Conservation (phyloP, 1,140 invertebrate species). For the Eriosoma lanigerum region DNA sequence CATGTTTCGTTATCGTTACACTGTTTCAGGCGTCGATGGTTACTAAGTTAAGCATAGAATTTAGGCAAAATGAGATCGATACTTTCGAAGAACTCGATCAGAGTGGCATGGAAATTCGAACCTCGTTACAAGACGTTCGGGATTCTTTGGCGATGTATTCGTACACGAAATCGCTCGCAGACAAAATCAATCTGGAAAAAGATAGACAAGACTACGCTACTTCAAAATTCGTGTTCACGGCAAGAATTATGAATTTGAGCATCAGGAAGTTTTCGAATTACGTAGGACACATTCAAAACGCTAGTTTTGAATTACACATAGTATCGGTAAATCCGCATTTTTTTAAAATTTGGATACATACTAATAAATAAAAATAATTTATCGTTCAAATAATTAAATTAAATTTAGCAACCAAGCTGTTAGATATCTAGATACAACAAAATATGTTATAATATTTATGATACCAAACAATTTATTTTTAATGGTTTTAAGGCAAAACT, state of each 20-base stretch:
- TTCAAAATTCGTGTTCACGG: background rate
- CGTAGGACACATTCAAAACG: background rate
- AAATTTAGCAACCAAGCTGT: too few relatives aligned
- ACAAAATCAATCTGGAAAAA: constrained; percentile 21
- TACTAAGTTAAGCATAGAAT: constrained; percentile 10
- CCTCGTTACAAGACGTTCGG: background rate
- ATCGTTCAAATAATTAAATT: too few relatives aligned
- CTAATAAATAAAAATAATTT: too few relatives aligned
- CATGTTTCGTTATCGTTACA: constrained; percentile 24
- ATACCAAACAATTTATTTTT: too few relatives aligned
- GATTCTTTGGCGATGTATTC: background rate
- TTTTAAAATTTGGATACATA: too few relatives aligned
- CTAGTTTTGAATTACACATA: background rate
- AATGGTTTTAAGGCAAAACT: too few relatives aligned
- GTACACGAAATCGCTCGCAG: background rate
- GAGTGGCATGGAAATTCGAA: constrained; percentile 29
- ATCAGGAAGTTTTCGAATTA: background rate
- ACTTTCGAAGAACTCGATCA: constrained; percentile 21
- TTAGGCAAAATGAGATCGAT: background rate
- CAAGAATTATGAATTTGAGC: constrained; percentile 9
- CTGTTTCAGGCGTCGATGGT: constrained; percentile 35
- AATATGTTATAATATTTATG: too few relatives aligned
- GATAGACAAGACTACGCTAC: background rate
- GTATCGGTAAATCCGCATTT: constrained; percentile 8
- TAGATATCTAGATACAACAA: too few relatives aligned